A percentile compares a stretch with the other conserved stretches of the same genome.
These are phyloP conservation scores for Sphaerophoria taeniata DNA, from an alignment of 2,888 invertebrate species.

Conservation along the genomic window DNA sequence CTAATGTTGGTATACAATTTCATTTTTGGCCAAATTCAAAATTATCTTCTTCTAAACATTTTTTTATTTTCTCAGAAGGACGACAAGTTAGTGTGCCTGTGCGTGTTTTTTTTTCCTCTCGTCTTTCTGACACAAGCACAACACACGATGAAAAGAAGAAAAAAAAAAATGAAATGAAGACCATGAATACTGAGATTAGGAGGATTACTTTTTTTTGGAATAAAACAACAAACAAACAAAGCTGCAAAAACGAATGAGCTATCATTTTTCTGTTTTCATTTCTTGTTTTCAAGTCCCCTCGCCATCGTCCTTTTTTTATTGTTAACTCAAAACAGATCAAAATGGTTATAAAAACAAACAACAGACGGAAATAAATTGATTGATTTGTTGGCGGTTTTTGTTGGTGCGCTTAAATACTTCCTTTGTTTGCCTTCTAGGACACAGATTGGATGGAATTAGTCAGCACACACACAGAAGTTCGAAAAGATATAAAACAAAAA, in stretches of 20 bases:
- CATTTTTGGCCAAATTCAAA: not conserved
- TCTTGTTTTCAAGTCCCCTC: not conserved
- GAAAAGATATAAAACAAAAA: not conserved
- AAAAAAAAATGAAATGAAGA: not conserved
- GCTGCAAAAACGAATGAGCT: not conserved
- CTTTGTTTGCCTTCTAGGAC: not conserved
- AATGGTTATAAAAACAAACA: constrained; percentile 8
- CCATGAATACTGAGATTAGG: not conserved
- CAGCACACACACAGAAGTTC: not conserved
- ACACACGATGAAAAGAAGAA: not conserved
- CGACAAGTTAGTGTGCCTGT: not conserved
- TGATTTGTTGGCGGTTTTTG: constrained; percentile 19
- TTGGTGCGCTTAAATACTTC: not conserved
- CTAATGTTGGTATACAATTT: not conserved
- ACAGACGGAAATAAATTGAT: constrained; percentile 39
- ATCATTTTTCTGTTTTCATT: not conserved
- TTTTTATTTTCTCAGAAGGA: not conserved
- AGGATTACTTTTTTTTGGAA: not conserved
- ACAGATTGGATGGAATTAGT: constrained; percentile 5
- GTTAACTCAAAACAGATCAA: not conserved
- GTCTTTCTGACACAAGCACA: not conserved
- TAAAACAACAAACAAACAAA: not conserved
- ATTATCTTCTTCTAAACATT: not conserved
- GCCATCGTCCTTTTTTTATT: not conserved
- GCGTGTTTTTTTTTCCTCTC: not conserved